Conservation (phyloP, 2,888 invertebrate species). For the Auanema freiburgensis region DNA sequence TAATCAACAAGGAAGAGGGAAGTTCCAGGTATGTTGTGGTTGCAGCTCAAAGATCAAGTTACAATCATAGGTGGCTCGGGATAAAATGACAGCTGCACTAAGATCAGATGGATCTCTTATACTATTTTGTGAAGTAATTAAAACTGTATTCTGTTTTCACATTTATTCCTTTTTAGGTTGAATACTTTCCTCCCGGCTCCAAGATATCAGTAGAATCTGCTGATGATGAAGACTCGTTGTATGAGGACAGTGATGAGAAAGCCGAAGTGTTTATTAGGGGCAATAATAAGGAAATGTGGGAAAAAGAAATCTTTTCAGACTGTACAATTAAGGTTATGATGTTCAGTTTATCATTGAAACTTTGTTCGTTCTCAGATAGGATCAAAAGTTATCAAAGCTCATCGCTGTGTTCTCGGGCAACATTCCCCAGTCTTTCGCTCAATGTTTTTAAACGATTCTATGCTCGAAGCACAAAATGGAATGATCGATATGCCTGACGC, state of each 20-base stretch:
- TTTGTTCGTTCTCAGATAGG: slow-evolving; percentile 43
- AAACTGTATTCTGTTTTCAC: neutral
- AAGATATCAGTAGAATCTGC: slow-evolving; percentile 54
- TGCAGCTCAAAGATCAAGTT: neutral
- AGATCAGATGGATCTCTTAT: slow-evolving; percentile 52
- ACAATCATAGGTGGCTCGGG: slow-evolving; percentile 40
- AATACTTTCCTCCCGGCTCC: slow-evolving; percentile 52
- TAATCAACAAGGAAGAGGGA: slow-evolving; percentile 62
- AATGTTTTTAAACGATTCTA: slow-evolving; percentile 55
- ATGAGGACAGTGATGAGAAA: slow-evolving; percentile 40
- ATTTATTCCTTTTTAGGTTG: slow-evolving; percentile 22
- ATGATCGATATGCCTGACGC: slow-evolving; percentile 56
- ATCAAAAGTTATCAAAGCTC: slow-evolving; percentile 48
- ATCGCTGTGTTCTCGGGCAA: slow-evolving; percentile 57
- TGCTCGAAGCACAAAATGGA: slow-evolving; percentile 60
- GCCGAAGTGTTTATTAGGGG: slow-evolving; percentile 31
- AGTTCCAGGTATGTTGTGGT: slow-evolving; percentile 55
- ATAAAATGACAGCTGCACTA: slow-evolving; percentile 54
- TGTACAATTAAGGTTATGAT: slow-evolving; percentile 50
- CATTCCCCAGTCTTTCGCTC: slow-evolving; percentile 56
- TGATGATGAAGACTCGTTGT: slow-evolving; percentile 33
- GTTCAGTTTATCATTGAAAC: neutral
- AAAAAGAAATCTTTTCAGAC: slow-evolving; percentile 54
- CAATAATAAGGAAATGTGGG: slow-evolving; percentile 50
- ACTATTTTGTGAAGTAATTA: slow-evolving; percentile 54